A percentile compares a stretch with the other conserved stretches of the same genome.
phyloP scores from a whole-genome alignment of 2,888 invertebrate species.

The Atrina japonica region DNA sequence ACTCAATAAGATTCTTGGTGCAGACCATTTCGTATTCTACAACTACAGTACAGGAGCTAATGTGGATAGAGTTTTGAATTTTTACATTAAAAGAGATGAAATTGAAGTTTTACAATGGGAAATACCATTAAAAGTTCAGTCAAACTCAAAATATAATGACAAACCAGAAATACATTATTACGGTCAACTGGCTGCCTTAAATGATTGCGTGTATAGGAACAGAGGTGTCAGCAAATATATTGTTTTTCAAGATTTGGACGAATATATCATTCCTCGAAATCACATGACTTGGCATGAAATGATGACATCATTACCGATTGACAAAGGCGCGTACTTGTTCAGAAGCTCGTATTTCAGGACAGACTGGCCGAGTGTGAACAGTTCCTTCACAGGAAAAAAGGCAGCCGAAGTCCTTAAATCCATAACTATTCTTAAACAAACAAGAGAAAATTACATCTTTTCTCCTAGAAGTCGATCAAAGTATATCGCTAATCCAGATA shows the following conservation, averaged over 20 bases:
- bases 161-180: constrained; percentile 72
- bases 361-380: constrained; percentile 56
- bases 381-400: constrained; percentile 36
- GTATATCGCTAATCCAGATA: constrained; percentile 56
- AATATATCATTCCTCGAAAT: constrained; percentile 74
- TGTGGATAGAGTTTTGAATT: constrained; percentile 59
- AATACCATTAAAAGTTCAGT: constrained; percentile 69
- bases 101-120: constrained; percentile 71
- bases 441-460: constrained; percentile 54
- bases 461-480: constrained; percentile 57
- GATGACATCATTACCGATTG: constrained; percentile 26
- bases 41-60: constrained; percentile 65
- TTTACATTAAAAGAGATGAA: constrained; percentile 57
- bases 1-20: too few relatives aligned
- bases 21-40: constrained; percentile 72
- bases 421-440: constrained; percentile 53
- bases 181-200: constrained; percentile 75
- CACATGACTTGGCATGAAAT: constrained; percentile 56
- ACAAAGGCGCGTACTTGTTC: constrained; percentile 46
- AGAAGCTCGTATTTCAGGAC: constrained; percentile 63
- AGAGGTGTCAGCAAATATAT: constrained; percentile 61
- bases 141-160: constrained; percentile 37
- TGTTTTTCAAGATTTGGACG: constrained; percentile 76
- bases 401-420: constrained; percentile 51
- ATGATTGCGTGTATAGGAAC: constrained; percentile 76